Evolutionary conservation across 1,140 invertebrate species (phyloP), one percentile per base, ranked within the genome.

Genomic region (Panagrolaimus sp.): DNA sequence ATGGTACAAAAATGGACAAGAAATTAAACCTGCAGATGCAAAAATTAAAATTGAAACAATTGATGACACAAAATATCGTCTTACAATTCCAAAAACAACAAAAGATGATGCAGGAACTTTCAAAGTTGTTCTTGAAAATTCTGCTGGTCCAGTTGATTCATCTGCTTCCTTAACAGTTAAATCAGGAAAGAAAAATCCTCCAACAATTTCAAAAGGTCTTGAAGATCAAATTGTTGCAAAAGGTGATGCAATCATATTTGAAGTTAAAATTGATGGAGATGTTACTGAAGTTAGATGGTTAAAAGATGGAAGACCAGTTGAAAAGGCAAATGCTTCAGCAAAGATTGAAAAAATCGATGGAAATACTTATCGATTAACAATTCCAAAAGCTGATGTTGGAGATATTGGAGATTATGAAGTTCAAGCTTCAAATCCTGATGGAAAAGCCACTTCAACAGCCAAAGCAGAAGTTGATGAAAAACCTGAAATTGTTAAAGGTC

Each of bases 221-320:
- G 70, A 81, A 44, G 79, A 82, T 66, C 77, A 80, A 65, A 80
- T 83, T 43, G 82, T 80, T 17, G 79, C 81, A 63, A 78, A 83
- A 52, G 80, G 82, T 5, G 78, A 77, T 24, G 63, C 66, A 14
- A 43, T 82, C 5, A 69, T 76, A 10, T 82, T 82, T 47, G 80
- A 83, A 70, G 74, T 83, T 32, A 76, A 83, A 63, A 66, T 83
- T 47, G 67, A 76, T 63, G 81, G 80, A 26, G 84, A 85, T 63
- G 84, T 81, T 43, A 76, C 77, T 62, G 83, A 81, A 62, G 83
- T 85, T 24, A 84, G 83, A 70, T 86, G 86, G 85, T 83, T 83
- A 65, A 83, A 85, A 32, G 83, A 86, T 65, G 84, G 83, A 21
- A 73, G 80, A 38, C 71, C 71, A 17, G 65, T 77, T 47, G 68